phyloP scores from a whole-genome alignment of 2,113 vertebrate genomes.

The Bubo bubo region DNA sequence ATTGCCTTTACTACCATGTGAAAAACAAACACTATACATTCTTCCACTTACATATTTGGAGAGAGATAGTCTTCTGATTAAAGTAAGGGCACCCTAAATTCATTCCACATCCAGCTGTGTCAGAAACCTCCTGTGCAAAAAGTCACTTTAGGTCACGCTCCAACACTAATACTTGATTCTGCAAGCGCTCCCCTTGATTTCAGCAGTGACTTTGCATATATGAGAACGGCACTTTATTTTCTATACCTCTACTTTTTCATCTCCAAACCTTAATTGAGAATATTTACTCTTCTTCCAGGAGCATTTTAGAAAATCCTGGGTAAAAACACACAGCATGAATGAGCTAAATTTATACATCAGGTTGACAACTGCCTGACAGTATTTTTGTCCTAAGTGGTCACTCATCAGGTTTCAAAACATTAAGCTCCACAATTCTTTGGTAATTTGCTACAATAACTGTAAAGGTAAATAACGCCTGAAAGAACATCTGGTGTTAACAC shows the following conservation, averaged over 20 bases:
- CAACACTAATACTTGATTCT: rapidly evolving
- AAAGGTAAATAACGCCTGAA: not conserved
- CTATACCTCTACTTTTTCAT: not conserved
- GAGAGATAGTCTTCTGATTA: not conserved
- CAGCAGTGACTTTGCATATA: not conserved
- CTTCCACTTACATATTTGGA: not conserved
- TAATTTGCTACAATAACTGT: not conserved
- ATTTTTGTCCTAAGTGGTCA: not conserved
- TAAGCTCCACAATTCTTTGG: not conserved
- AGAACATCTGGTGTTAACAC: not conserved
- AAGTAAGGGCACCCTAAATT: not conserved
- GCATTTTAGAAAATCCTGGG: not conserved
- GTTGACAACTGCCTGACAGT: not conserved
- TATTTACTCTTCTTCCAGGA: not conserved
- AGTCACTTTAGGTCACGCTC: not conserved
- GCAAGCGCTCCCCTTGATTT: not conserved
- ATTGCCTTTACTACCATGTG: not conserved
- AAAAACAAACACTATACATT: not conserved
- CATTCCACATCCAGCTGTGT: not conserved
- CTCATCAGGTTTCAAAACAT: not conserved
- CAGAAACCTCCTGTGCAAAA: not conserved
- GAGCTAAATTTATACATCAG: not conserved
- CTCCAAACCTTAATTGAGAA: not conserved
- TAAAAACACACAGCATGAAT: not conserved
- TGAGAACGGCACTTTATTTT: not conserved